These are phyloP conservation scores for Conger conger DNA, from an alignment of 2,113 vertebrate species.

Conservation along the genomic window DNA sequence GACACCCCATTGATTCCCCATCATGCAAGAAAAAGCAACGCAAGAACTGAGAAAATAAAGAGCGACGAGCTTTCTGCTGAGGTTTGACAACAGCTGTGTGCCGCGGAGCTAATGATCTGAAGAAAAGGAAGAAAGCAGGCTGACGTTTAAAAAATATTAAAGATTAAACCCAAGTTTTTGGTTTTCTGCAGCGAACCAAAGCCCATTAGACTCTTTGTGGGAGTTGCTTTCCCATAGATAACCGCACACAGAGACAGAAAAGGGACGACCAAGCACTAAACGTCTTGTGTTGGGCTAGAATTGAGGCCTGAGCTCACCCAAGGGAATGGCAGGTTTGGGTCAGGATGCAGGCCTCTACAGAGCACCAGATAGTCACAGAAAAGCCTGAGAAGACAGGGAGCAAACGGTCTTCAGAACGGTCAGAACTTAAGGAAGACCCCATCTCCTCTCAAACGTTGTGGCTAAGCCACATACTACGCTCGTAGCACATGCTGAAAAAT, in stretches of 20 bases:
- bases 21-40: not conserved
- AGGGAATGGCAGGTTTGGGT: too few relatives aligned
- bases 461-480: too few relatives aligned
- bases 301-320: too few relatives aligned
- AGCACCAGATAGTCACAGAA: too few relatives aligned
- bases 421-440: not conserved
- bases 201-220: not conserved
- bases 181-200: not conserved
- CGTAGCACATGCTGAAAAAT: too few relatives aligned
- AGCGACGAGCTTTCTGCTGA: not conserved
- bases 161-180: not conserved
- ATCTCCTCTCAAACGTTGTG: too few relatives aligned
- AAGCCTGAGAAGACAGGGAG: not conserved
- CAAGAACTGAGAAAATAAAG: not conserved
- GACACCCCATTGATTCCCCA: not conserved
- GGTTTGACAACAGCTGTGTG: not conserved
- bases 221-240: too few relatives aligned
- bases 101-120: not conserved
- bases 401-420: not conserved
- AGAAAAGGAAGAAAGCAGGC: not conserved
- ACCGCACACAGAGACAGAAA: too few relatives aligned
- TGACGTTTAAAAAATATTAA: not conserved
- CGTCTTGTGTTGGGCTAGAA: too few relatives aligned
- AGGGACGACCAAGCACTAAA: too few relatives aligned
- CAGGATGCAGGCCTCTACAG: too few relatives aligned